Evolutionary conservation across 2,113 vertebrate species (phyloP).

Genomic region (Dermatemys mawii): DNA sequence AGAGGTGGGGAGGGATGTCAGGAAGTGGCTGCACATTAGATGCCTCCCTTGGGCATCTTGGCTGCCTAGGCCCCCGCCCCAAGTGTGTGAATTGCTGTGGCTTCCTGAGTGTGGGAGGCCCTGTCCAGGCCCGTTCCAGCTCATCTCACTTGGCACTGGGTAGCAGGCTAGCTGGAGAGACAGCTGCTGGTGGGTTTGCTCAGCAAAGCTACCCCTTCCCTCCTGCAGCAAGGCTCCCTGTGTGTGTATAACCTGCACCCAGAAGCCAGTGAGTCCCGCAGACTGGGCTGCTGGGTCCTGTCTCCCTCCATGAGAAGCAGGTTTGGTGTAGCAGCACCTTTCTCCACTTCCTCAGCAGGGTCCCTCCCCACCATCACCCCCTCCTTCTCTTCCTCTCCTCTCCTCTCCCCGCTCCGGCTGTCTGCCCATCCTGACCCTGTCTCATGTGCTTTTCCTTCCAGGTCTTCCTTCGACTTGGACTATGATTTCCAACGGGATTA

Average conservation of each 20-base stretch:
- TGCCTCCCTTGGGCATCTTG: not conserved
- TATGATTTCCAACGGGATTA: constrained; percentile 92
- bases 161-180: not conserved
- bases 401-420: no score
- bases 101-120: not conserved
- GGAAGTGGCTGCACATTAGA: no score
- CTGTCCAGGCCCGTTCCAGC: not conserved
- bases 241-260: not conserved
- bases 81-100: not conserved
- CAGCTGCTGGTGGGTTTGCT: not conserved
- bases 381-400: not conserved
- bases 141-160: not conserved
- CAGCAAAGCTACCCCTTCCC: not conserved
- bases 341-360: not conserved
- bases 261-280: not conserved
- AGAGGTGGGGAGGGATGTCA: constrained; percentile 38
- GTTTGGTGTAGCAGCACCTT: not conserved
- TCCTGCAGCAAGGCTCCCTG: not conserved
- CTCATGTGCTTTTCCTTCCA: constrained; percentile 64
- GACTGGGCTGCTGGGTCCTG: not conserved
- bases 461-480: constrained; percentile 89
- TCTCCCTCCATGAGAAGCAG: not conserved
- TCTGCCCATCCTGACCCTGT: constrained; percentile 24
- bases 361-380: not conserved
- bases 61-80: not conserved